Conservation (phyloP, 2,797 vertebrate genomes). For the Nannoperca obscura region DNA sequence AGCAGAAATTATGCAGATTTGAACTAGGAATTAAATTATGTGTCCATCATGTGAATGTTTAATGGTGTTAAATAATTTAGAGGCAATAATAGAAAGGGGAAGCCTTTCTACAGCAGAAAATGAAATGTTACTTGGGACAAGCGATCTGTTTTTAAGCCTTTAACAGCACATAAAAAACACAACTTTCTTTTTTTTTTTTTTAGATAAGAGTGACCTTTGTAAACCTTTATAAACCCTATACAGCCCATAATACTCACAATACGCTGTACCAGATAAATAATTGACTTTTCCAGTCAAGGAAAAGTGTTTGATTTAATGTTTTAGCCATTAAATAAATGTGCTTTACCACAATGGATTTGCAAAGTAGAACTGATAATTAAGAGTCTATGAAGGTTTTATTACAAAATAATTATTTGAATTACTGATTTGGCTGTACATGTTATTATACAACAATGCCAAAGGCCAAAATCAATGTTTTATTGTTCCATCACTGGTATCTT, state of each 20-base stretch:
- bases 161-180: constrained; percentile 6
- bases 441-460: constrained; percentile 8
- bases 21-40: constrained; percentile 47
- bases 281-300: constrained; percentile 8
- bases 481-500: constrained; percentile 13
- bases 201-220: neutral
- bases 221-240: constrained; percentile 13
- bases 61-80: constrained; percentile 61
- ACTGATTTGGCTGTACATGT: constrained; percentile 10
- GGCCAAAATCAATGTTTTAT: constrained; percentile 51
- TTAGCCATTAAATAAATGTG: constrained; percentile 12
- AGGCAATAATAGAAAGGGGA: constrained; percentile 46
- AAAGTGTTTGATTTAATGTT: constrained; percentile 16
- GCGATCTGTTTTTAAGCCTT: constrained; percentile 42
- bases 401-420: constrained; percentile 22
- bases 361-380: neutral
- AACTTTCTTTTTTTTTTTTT: neutral
- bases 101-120: constrained; percentile 30
- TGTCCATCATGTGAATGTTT: constrained; percentile 53
- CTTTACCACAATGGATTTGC: neutral
- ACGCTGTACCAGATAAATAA: constrained; percentile 17
- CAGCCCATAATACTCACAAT: constrained; percentile 7
- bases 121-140: constrained; percentile 40
- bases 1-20: constrained; percentile 47
- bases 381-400: constrained; percentile 17